A percentile compares a stretch with the other conserved stretches of the same genome.
Conservation (phyloP, 2,888 invertebrate species). For the Pteria penguin region DNA sequence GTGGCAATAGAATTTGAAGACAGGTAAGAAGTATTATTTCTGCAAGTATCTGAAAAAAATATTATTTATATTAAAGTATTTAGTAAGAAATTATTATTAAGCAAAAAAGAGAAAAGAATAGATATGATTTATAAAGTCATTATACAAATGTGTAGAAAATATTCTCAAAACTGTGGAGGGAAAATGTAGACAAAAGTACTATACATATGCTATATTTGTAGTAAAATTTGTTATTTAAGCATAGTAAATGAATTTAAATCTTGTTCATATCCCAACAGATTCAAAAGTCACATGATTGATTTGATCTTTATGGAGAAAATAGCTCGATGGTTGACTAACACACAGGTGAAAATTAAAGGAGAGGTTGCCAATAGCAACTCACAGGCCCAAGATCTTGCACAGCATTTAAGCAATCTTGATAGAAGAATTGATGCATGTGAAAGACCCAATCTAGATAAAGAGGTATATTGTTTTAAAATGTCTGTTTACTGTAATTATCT, state of each 20-base stretch:
- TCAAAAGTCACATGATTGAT: conserved; percentile 80
- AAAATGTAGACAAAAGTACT: too few relatives aligned
- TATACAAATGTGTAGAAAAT: too few relatives aligned
- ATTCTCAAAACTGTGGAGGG: too few relatives aligned
- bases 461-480: conserved; percentile 61
- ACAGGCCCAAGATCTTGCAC: conserved; percentile 73
- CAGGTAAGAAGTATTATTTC: conserved; percentile 61
- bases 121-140: too few relatives aligned
- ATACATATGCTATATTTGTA: too few relatives aligned
- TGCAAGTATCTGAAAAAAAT: neutral
- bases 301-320: conserved; percentile 80
- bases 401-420: conserved; percentile 69
- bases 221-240: too few relatives aligned
- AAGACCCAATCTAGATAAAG: conserved; percentile 77
- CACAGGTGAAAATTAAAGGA: conserved; percentile 79
- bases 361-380: conserved; percentile 79
- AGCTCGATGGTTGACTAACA: conserved; percentile 79
- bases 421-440: conserved; percentile 75
- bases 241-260: too few relatives aligned
- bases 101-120: too few relatives aligned
- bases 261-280: too few relatives aligned
- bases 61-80: too few relatives aligned
- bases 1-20: conserved; percentile 79
- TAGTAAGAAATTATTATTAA: too few relatives aligned
- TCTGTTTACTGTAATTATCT: too few relatives aligned